These are phyloP conservation scores for Penaeus chinensis DNA, from an alignment of 1,140 invertebrate species.

Conservation along the genomic window DNA sequence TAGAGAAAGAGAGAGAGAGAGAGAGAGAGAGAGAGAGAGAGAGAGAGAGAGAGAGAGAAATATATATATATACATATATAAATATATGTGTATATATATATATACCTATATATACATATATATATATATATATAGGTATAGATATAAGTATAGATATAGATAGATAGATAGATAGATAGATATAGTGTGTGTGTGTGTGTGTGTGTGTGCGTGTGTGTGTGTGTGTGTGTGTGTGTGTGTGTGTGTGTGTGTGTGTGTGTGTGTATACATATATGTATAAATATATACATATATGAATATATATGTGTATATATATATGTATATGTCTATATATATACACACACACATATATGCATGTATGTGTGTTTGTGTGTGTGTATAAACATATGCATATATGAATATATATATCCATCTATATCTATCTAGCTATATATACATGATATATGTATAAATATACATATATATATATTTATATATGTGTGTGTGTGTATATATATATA, in stretches of 20 bases:
- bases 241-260: slow-evolving; percentile 4
- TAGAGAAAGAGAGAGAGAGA: no score
- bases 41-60: no score
- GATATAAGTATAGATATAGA: no score
- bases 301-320: slow-evolving; percentile 37
- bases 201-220: slow-evolving; percentile 1
- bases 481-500: not conserved
- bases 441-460: not conserved
- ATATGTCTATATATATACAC: slow-evolving; percentile 31
- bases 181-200: slow-evolving; percentile 28
- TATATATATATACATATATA: no score
- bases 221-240: slow-evolving; percentile 2
- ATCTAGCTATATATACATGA: not conserved
- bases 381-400: slow-evolving; percentile 24
- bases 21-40: no score
- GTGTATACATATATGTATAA: not conserved
- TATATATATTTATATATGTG: not conserved
- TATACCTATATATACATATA: no score
- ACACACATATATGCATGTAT: slow-evolving; percentile 26
- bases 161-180: slow-evolving; percentile 24
- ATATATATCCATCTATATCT: not conserved
- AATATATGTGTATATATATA: no score
- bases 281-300: slow-evolving; percentile 33
- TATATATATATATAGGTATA: no score
- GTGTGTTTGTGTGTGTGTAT: slow-evolving; percentile 24